phyloP scores from a whole-genome alignment of 2,797 vertebrate species.

The Ara ararauna region DNA sequence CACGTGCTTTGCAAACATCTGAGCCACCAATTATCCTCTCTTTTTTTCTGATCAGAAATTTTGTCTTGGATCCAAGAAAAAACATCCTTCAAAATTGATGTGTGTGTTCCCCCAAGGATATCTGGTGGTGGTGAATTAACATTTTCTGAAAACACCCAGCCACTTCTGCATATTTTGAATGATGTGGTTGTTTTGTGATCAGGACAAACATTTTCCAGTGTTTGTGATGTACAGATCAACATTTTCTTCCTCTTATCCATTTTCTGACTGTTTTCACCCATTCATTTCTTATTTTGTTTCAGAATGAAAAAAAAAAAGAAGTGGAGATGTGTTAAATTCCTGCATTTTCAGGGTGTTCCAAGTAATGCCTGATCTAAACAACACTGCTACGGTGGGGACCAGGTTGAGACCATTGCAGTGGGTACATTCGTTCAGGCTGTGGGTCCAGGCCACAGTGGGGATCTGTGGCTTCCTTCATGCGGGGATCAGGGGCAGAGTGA shows the following conservation, averaged over 20 bases:
- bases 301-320: not conserved
- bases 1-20: not conserved
- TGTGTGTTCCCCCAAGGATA: not conserved
- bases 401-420: rapidly evolving
- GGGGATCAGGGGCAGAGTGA: rapidly evolving
- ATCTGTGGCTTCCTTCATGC: rapidly evolving
- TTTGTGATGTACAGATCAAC: not conserved
- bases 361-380: not conserved
- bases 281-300: not conserved
- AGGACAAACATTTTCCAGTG: not conserved
- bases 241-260: not conserved
- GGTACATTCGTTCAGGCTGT: rapidly evolving
- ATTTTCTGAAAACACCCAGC: not conserved
- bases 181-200: not conserved
- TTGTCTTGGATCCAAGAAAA: not conserved
- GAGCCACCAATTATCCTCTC: not conserved
- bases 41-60: not conserved
- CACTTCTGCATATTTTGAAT: not conserved
- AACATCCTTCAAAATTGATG: not conserved
- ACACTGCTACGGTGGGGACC: no score
- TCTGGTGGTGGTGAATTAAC: not conserved
- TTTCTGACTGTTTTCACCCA: not conserved
- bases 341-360: not conserved
- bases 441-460: not conserved
- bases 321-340: not conserved